Evolutionary conservation across 2,888 invertebrate genomes (phyloP), one percentile per base, ranked within the genome.

Genomic region (Germaria angustata): DNA sequence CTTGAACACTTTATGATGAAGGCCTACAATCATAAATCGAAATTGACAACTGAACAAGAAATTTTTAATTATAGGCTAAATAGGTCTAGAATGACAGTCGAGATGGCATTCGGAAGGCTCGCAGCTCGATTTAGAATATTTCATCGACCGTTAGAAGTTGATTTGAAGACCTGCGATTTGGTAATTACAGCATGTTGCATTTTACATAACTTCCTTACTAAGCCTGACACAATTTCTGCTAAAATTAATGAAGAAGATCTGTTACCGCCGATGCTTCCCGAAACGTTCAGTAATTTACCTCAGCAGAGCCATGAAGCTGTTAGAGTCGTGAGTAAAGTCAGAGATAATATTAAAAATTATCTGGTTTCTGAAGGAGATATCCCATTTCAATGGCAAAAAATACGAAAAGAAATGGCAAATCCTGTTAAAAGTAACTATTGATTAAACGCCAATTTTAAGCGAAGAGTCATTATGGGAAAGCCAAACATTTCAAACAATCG

Each of bases 81-180:
- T 5, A 22, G 49, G 7, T 22, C 24, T 13, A 51, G 49, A 51
- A 51, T 51, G 32, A 17, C 32, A 11, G 73, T 73, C 36, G 61
- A 63, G 32, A 51, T 24, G 15, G 63, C 61, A 7, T 78, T 63
- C 51, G 63, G 78, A 15, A 69, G 53, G 69, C 53, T 78, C 0
- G 55, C 63, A 6, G 32, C 13, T 2, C 28, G 78, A 8, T 78
- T 78, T 9, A 11, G 53, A 13, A 69, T 63, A 44, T 71, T 69
- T 36, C 28, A 53, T 32, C 28, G 77, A 13, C 77, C 77, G 13
- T 51, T 69, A 17, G 77, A 77, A 20, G 61, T 77, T 0, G 13
- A 51, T 15, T 51, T 51, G 9, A 20, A 49, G 39, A 61, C 51
- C 0, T 8, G 15, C 6, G 61, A 77, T 61, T n/a, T 34, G 17